phyloP scores from a whole-genome alignment of 2,797 vertebrate species.

The Poecilia gillii region DNA sequence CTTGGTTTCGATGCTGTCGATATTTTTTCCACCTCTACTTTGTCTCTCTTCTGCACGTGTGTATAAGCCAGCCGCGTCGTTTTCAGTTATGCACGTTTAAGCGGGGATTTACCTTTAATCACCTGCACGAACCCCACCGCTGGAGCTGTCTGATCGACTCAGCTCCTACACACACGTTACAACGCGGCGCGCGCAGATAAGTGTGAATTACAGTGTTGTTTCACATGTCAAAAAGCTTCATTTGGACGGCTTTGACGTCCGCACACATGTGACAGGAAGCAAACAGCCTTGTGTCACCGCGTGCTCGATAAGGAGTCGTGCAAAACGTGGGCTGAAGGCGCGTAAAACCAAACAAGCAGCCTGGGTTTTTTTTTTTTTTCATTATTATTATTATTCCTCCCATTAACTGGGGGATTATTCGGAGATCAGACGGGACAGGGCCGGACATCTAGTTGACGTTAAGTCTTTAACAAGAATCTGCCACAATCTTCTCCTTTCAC shows the following conservation, averaged over 20 bases:
- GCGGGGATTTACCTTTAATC: slow-evolving; percentile 68
- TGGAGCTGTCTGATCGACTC: slow-evolving; percentile 35
- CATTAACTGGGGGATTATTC: slow-evolving; percentile 66
- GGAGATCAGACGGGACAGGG: slow-evolving; percentile 53
- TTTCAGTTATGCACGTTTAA: slow-evolving; percentile 59
- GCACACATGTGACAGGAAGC: slow-evolving; percentile 34
- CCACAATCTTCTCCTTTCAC: slow-evolving; percentile 83
- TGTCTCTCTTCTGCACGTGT: slow-evolving; percentile 8
- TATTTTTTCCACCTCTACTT: not conserved
- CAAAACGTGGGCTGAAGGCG: slow-evolving; percentile 28
- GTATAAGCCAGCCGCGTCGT: slow-evolving; percentile 12
- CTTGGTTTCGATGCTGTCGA: too few relatives aligned
- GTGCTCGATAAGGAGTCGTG: slow-evolving; percentile 11
- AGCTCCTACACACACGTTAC: not conserved
- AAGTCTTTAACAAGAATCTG: slow-evolving; percentile 79
- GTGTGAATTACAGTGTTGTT: slow-evolving; percentile 9
- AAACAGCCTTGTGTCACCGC: slow-evolving; percentile 41
- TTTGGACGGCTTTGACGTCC: slow-evolving; percentile 25
- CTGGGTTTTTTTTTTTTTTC: slow-evolving; percentile 3
- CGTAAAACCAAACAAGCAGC: slow-evolving; percentile 43
- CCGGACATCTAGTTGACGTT: slow-evolving; percentile 72
- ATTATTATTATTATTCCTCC: slow-evolving; percentile 39
- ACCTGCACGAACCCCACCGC: slow-evolving; percentile 45
- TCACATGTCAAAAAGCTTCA: slow-evolving; percentile 16
- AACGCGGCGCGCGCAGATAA: slow-evolving; percentile 3